phyloP scores from a whole-genome alignment of 2,888 invertebrate species.

The Calliopum simillimum region DNA sequence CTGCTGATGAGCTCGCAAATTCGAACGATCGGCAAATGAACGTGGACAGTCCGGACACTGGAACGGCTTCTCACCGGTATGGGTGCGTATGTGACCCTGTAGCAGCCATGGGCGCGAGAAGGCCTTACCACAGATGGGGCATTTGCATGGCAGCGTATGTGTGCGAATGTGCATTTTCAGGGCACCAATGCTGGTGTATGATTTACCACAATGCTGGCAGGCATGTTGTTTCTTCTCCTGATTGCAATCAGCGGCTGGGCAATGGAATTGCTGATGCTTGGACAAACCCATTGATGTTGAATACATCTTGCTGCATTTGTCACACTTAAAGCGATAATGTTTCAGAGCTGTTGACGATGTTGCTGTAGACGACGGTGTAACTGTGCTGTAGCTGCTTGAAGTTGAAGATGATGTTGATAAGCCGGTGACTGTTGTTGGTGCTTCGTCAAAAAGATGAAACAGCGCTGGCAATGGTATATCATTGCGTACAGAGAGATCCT shows the following conservation, averaged over 20 bases:
- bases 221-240: conserved; percentile 81
- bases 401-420: conserved; percentile 36
- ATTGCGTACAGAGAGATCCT: conserved; percentile 63
- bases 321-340: conserved; percentile 82
- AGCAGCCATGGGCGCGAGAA: conserved; percentile 66
- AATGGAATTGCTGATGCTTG: conserved; percentile 96
- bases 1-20: conserved; percentile 65
- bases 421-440: conserved; percentile 41
- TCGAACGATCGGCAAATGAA: conserved; percentile 67
- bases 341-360: conserved; percentile 43
- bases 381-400: conserved; percentile 39
- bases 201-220: conserved; percentile 64
- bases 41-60: conserved; percentile 64
- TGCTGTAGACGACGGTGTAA: conserved; percentile 33
- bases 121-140: conserved; percentile 65
- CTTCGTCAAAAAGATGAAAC: conserved; percentile 58
- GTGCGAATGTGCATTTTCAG: conserved; percentile 67
- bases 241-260: conserved; percentile 85
- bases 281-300: conserved; percentile 95
- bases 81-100: conserved; percentile 66
- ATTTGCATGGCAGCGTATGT: conserved; percentile 66
- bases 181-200: conserved; percentile 64
- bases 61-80: conserved; percentile 66
- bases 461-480: conserved; percentile 64
- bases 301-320: conserved; percentile 93